phyloP scores from a whole-genome alignment of 2,888 invertebrate species.

The Ophonus ardosiacus region DNA sequence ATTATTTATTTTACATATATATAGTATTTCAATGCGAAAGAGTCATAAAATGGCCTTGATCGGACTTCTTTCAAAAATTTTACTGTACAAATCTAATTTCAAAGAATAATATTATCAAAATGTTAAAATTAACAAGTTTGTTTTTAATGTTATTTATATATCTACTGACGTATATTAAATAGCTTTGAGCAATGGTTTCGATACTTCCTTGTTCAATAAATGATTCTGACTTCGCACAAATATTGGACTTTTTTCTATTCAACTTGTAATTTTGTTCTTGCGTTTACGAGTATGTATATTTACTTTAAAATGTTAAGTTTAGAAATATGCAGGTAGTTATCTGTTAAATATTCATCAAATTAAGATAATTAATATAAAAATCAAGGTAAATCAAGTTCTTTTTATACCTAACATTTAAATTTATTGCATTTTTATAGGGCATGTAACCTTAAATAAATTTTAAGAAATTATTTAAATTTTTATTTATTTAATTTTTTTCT shows the following conservation, averaged over 20 bases:
- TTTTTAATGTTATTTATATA: not conserved
- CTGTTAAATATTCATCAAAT: conserved; percentile 10
- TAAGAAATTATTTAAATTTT: not conserved
- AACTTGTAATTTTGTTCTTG: not conserved
- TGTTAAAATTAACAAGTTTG: not conserved
- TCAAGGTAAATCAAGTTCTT: conserved; percentile 3
- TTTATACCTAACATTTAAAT: not conserved
- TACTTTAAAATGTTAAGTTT: not conserved
- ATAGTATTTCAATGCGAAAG: too few species aligned
- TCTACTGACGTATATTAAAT: not conserved
- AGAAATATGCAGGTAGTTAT: not conserved
- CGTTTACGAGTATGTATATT: not conserved
- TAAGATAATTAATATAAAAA: not conserved
- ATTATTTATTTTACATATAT: too few species aligned
- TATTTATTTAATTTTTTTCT: too few species aligned
- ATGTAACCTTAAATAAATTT: not conserved
- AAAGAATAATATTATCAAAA: not conserved
- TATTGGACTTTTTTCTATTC: not conserved
- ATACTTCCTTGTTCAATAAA: conserved; percentile 15
- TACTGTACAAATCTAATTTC: too few species aligned
- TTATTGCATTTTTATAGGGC: not conserved
- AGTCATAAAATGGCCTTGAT: too few species aligned
- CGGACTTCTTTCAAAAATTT: too few species aligned
- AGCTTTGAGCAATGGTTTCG: not conserved
- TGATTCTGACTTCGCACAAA: not conserved